phyloP scores from a whole-genome alignment of 1,140 invertebrate species.

The Drosophila truncata region DNA sequence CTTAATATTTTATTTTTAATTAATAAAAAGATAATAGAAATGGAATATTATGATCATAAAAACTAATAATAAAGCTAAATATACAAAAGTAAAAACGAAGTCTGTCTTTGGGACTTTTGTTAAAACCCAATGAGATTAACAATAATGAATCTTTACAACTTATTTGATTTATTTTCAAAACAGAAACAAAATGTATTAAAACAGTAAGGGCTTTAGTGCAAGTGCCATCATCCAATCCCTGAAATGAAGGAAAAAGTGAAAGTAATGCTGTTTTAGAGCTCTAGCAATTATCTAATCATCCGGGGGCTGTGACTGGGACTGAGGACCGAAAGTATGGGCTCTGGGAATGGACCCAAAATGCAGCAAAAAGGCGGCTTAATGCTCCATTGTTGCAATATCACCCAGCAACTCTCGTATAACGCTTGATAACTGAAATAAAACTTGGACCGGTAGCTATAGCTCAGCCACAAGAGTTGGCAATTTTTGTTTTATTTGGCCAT shows the following conservation, averaged over 20 bases:
- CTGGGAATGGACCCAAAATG: constrained; percentile 69
- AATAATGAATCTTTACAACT: neutral
- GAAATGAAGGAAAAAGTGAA: constrained; percentile 62
- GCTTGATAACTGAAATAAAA: constrained; percentile 53
- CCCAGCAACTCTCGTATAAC: constrained; percentile 29
- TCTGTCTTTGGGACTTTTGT: neutral
- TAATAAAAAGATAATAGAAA: neutral
- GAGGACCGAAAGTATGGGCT: constrained; percentile 4
- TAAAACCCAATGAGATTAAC: neutral
- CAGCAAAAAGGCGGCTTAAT: constrained; percentile 62
- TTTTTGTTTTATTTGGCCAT: constrained; percentile 10
- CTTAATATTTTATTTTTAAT: neutral
- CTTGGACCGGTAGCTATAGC: constrained; percentile 35
- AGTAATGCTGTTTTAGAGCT: constrained; percentile 44
- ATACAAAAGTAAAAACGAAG: neutral
- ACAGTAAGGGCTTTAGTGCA: constrained; percentile 8
- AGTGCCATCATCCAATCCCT: constrained; percentile 34
- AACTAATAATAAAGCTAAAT: neutral
- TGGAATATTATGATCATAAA: neutral
- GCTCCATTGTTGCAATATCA: constrained; percentile 73
- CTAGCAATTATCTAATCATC: constrained; percentile 73
- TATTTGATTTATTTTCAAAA: constrained; percentile 3
- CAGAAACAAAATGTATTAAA: neutral
- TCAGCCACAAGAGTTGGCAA: constrained; percentile 25
- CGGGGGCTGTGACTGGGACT: constrained; percentile 10